Base-by-base conservation (phyloP, 1,140 invertebrate genomes). In the Caenorhabditis latens region DNA sequence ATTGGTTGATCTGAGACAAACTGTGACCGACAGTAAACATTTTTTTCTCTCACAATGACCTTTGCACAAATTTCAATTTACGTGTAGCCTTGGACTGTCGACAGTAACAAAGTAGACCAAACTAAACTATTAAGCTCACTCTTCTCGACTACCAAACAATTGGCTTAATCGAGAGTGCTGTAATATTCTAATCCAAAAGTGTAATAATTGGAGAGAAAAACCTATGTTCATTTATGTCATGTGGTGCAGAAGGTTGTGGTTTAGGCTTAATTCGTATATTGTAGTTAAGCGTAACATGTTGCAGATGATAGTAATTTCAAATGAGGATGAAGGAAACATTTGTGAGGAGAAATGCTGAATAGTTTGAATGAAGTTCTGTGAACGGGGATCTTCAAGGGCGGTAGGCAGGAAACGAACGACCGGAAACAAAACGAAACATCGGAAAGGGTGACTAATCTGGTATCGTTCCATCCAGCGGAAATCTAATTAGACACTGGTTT, bases 401-500 rank as follows among this genome's bases (percentile, higher is more conserved):
- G 42, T 14, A 46, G 50, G 19, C 1, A 46, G 14, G 19, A 46
- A 71, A 71, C 24, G 65, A 71, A 43, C 65, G 65, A 65, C 61
- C 61, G 65, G 42, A 43, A 67, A 16, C 8, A 21, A 79, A 79
- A 79, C 50, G 46, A 79, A 79, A 79, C 53, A 50, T 50, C 40
- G 71, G 21, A 46, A 79, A 13, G 19, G 43, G 71, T 50, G 71
- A 50, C 71, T 79, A 79, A 79, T 79, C 71, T 79, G 71, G 71
- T 79, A 79, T 79, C 71, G 71, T 79, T 79, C 71, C 71, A 79
- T 50, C 2, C 46, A 53, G 71, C 71, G 71, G 71, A 79, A 79
- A 79, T 79, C 46, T 79, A 79, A 79, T 79, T 79, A 79, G 40
- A 50, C 71, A 48, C 71, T 50, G 71, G 71, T 3, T 79, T 79